A percentile compares a stretch with the other conserved stretches of the same genome.
Conservation (phyloP, 2,113 vertebrate species). For the Forbesichthys papilliferus region DNA sequence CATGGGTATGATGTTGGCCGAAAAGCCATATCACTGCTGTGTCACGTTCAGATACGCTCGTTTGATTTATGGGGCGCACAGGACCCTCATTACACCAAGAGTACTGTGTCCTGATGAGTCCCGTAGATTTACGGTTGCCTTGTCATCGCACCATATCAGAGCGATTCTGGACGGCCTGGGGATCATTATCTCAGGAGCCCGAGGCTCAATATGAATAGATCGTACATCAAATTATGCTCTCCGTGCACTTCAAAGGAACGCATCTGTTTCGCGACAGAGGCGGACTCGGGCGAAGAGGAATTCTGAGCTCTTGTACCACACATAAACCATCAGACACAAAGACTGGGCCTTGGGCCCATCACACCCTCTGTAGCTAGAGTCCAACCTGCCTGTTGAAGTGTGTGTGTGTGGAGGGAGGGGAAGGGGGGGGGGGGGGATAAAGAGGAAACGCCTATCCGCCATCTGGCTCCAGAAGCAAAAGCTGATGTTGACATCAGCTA, state of each 20-base stretch:
- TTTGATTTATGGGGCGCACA: slow-evolving; percentile 30
- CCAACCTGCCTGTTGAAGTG: slow-evolving; percentile 3
- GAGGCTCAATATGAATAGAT: slow-evolving; percentile 43
- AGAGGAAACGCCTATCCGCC: neutral
- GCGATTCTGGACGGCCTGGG: slow-evolving; percentile 36
- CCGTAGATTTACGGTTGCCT: slow-evolving; percentile 14
- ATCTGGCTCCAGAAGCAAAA: neutral
- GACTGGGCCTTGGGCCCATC: slow-evolving; percentile 6
- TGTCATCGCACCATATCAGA: slow-evolving; percentile 41
- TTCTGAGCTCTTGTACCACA: slow-evolving; percentile 11
- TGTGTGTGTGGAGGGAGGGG: too few species aligned
- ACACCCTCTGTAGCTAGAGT: slow-evolving; percentile 7
- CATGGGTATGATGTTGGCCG: slow-evolving; percentile 1
- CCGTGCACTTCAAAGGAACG: slow-evolving; percentile 60
- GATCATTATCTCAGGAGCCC: slow-evolving; percentile 32
- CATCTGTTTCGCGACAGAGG: slow-evolving; percentile 52
- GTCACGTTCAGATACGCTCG: slow-evolving; percentile 14
- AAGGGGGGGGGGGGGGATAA: neutral
- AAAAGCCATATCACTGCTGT: slow-evolving; percentile 20
- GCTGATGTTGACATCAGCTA: too few species aligned
- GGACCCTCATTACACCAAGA: slow-evolving; percentile 33
- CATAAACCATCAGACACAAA: slow-evolving; percentile 9
- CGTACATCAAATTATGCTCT: slow-evolving; percentile 55
- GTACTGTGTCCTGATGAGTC: slow-evolving; percentile 39
- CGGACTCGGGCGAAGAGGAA: slow-evolving; percentile 20